These are phyloP conservation scores for Chaetoderma sp. DNA, from an alignment of 2,888 invertebrate species.

Conservation along the genomic window DNA sequence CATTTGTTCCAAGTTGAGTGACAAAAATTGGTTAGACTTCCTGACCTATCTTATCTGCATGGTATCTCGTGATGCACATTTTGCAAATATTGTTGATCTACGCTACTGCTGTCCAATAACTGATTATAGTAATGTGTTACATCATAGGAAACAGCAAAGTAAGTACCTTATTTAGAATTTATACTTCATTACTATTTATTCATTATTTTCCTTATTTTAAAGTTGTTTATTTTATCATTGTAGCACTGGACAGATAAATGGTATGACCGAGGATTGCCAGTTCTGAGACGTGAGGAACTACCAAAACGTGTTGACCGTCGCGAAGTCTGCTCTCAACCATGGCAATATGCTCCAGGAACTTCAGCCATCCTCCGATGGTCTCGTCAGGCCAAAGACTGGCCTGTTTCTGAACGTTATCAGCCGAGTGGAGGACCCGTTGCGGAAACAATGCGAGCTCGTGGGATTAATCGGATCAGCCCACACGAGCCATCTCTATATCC, in stretches of 20 bases:
- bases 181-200: not conserved
- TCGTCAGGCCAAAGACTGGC: slow-evolving; percentile 37
- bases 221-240: slow-evolving; percentile 8
- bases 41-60: too few relatives aligned
- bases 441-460: slow-evolving; percentile 59
- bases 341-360: slow-evolving; percentile 53
- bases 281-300: slow-evolving; percentile 51
- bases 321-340: slow-evolving; percentile 54
- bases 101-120: not conserved
- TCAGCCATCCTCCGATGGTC: slow-evolving; percentile 53
- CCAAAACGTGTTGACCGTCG: slow-evolving; percentile 50
- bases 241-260: slow-evolving; percentile 64
- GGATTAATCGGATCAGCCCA: slow-evolving; percentile 53
- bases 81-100: not conserved
- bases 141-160: not conserved
- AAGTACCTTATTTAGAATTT: not conserved
- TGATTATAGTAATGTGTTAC: not conserved
- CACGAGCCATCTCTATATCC: slow-evolving; percentile 62
- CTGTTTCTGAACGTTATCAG: slow-evolving; percentile 27
- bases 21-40: too few relatives aligned
- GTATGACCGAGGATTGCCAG: slow-evolving; percentile 57
- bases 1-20: too few relatives aligned
- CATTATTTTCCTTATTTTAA: not conserved
- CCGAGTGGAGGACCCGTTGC: slow-evolving; percentile 52
- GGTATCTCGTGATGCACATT: too few relatives aligned